phyloP scores from a whole-genome alignment of 2,113 vertebrate species.

The Chaenogobius annularis region DNA sequence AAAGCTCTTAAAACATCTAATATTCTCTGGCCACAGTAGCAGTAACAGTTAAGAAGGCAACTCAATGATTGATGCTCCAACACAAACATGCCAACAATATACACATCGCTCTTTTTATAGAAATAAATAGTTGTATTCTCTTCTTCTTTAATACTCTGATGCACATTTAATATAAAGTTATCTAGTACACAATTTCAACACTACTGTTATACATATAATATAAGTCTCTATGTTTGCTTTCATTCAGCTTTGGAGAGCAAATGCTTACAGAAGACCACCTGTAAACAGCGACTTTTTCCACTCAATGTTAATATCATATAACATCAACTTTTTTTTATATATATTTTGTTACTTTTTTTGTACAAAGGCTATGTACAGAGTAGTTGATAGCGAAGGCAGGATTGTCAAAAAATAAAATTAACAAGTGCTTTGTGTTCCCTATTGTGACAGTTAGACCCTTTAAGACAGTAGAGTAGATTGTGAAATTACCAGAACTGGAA shows the following conservation, averaged over 20 bases:
- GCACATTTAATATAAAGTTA: conserved; percentile 82
- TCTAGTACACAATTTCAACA: conserved; percentile 80
- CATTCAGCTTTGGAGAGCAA: conserved; percentile 64
- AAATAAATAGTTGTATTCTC: conserved; percentile 83
- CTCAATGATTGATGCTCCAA: conserved; percentile 78
- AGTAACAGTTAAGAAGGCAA: conserved; percentile 80
- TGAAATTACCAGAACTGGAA: conserved; percentile 31
- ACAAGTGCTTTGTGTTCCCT: conserved; percentile 65
- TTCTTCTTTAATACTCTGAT: conserved; percentile 82
- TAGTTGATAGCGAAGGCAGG: conserved; percentile 67
- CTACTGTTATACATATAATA: conserved; percentile 76
- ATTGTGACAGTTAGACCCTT: conserved; percentile 31
- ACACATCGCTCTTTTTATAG: conserved; percentile 77
- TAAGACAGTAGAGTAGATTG: conserved; percentile 2
- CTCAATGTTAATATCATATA: conserved; percentile 56
- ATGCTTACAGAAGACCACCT: conserved; percentile 59
- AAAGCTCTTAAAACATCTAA: conserved; percentile 74
- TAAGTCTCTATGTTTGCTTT: conserved; percentile 66
- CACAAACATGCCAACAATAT: conserved; percentile 84
- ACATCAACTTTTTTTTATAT: conserved; percentile 47
- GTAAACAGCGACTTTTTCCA: conserved; percentile 56
- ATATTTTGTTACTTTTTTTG: conserved; percentile 16
- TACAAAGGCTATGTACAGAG: conserved; percentile 69
- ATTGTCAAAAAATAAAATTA: conserved; percentile 68
- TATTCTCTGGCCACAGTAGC: conserved; percentile 74